These are phyloP conservation scores for Rutpela maculata DNA, from an alignment of 2,888 invertebrate species.

Conservation along the genomic window DNA sequence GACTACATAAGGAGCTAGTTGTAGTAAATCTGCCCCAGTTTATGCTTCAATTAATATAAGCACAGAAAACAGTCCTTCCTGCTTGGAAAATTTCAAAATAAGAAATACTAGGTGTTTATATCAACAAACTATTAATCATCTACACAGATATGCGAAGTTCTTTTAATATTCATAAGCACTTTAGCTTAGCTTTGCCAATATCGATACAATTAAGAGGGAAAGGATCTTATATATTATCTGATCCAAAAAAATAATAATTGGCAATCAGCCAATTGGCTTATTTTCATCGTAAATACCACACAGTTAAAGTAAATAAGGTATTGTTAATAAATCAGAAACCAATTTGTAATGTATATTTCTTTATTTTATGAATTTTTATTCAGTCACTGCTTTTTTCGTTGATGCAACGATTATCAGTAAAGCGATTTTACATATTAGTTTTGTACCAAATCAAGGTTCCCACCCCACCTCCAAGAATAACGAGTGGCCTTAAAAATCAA, in stretches of 20 bases:
- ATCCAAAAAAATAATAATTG: background rate
- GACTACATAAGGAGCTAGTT: no score
- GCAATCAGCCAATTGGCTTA: background rate
- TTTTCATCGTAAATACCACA: background rate
- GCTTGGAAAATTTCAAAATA: no score
- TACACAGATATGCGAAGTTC: background rate
- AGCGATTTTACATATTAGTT: no score
- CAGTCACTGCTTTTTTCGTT: background rate
- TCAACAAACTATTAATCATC: background rate
- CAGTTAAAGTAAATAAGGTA: background rate
- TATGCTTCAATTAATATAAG: no score
- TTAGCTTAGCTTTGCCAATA: background rate
- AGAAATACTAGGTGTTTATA: background rate
- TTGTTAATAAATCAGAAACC: background rate
- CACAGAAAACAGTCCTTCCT: no score
- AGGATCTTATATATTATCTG: background rate
- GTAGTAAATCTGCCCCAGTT: no score
- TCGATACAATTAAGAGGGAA: background rate
- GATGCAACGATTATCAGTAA: no score
- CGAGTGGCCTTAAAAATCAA: no score
- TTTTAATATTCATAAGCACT: constrained; percentile 5
- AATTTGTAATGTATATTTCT: background rate
- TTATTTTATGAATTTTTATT: background rate
- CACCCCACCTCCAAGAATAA: no score
- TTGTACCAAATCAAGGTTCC: no score